Evolutionary conservation across 1,140 invertebrate species (phyloP).

Genomic region (Pararge aegeria): DNA sequence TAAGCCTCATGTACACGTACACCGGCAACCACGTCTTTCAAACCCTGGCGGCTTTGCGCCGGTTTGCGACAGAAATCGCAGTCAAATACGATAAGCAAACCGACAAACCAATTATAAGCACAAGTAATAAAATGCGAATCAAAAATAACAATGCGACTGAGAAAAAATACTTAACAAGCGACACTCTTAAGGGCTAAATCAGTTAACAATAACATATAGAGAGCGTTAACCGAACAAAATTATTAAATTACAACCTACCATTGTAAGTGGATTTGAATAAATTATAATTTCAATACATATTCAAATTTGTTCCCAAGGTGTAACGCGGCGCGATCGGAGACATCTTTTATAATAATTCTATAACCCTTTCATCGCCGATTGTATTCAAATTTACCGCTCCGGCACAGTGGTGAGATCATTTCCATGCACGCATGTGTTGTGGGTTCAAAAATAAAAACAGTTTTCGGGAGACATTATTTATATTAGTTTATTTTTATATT

Average conservation of each 20-base stretch:
- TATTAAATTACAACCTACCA: constrained; percentile 54
- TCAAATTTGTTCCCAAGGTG: constrained; percentile 57
- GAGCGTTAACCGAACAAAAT: constrained; percentile 33
- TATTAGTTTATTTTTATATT: too few species aligned
- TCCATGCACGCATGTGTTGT: too few species aligned
- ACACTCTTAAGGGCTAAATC: constrained; percentile 22
- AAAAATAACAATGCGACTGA: constrained; percentile 3
- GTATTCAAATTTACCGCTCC: neutral
- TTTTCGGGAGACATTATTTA: too few species aligned
- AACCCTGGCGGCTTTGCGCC: too few species aligned
- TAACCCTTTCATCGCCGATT: constrained; percentile 29
- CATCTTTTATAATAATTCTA: constrained; percentile 37
- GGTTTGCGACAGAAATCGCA: too few species aligned
- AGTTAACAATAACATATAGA: constrained; percentile 13
- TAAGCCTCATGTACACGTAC: too few species aligned
- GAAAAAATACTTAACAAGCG: constrained; percentile 9
- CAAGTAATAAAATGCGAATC: neutral
- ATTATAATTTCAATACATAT: constrained; percentile 58
- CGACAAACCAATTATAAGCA: too few species aligned
- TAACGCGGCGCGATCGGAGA: constrained; percentile 9
- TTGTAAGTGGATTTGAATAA: constrained; percentile 62
- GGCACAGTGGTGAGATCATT: too few species aligned
- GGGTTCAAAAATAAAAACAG: too few species aligned
- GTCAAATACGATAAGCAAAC: too few species aligned
- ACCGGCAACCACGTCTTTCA: too few species aligned